Base-by-base conservation (phyloP, 2,888 invertebrate species). In the Clistopyga incitator region DNA sequence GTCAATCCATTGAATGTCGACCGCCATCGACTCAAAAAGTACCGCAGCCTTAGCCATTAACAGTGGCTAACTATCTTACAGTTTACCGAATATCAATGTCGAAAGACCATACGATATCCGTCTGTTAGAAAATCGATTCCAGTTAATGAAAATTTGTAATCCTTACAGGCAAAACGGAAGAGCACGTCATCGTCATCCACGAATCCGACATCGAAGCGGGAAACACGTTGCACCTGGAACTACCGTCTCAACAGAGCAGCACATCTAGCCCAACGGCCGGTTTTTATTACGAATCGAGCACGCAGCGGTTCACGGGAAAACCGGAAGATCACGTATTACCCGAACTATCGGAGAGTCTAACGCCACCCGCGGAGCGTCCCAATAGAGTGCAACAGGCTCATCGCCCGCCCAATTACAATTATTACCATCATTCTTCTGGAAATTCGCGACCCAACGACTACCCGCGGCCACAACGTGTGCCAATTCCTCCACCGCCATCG, bases 151-250 rank as follows among this genome's bases (percentile, higher is more conserved):
- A 38, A 38, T 38, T 38, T 38, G 38, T 10, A 38, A 38, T 38
- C 2, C 10, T 10, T 38, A 38, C 38, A 38, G 38, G 38, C 38
- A 38, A 38, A 10, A 38, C 38, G 38, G 92, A 92, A 25, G 92
- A 92, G 50, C 92, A 91, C 23, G 86, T 91, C 0, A 89, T 92
- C 1, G 88, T 92, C 2, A 87, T 91, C 38, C 91, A 92, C 70
- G 92, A 92, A 64, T 90, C 91, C n/a, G 91, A 92, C 0, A 65
- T 83, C 45, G 77, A 72, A 2, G 52, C 52, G 47, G 91, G 91
- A 0, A 88, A 88, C 3, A 85, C 91, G 29, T 20, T 80, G 29
- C 79, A 47, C 15, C 50, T 75, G 3, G 72, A 81, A 61, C 11
- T 65, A 4, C 75, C 75, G 2, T 70, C 79, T 0, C 75, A 75